Conservation (phyloP, 2,113 vertebrate genomes). For the Camelus dromedarius region DNA sequence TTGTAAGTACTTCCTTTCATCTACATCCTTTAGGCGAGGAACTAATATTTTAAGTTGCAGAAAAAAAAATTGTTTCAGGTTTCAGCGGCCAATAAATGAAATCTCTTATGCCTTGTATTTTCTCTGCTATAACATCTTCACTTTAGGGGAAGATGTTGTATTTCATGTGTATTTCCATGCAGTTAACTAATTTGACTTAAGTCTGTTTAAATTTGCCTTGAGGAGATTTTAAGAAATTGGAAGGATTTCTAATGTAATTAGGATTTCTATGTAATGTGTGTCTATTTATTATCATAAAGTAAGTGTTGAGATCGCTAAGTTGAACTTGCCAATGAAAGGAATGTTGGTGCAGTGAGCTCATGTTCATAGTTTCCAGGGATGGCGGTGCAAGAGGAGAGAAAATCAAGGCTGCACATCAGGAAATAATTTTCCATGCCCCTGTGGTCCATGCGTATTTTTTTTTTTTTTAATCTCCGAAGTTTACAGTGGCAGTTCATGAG, state of each 20-base stretch:
- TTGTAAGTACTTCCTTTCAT: neutral
- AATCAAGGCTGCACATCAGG: fast-evolving
- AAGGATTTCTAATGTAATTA: neutral
- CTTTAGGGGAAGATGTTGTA: fast-evolving
- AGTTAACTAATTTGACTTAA: neutral
- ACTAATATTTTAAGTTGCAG: neutral
- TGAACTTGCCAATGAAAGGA: neutral
- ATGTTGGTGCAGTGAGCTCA: too few species aligned
- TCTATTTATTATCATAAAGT: neutral
- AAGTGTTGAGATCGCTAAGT: neutral
- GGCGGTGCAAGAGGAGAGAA: neutral
- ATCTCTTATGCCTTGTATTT: neutral
- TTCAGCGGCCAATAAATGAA: neutral
- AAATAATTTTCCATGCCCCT: fast-evolving
- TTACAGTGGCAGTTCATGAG: neutral
- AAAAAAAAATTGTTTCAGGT: neutral
- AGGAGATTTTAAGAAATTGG: neutral
- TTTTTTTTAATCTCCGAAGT: neutral
- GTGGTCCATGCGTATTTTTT: neutral
- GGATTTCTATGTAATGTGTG: neutral
- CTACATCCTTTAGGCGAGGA: neutral
- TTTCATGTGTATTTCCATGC: neutral
- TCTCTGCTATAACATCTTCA: neutral
- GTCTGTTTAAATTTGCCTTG: neutral
- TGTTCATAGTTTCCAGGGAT: neutral